phyloP scores from a whole-genome alignment of 2,888 invertebrate species.

The Epistrophe grossulariae region DNA sequence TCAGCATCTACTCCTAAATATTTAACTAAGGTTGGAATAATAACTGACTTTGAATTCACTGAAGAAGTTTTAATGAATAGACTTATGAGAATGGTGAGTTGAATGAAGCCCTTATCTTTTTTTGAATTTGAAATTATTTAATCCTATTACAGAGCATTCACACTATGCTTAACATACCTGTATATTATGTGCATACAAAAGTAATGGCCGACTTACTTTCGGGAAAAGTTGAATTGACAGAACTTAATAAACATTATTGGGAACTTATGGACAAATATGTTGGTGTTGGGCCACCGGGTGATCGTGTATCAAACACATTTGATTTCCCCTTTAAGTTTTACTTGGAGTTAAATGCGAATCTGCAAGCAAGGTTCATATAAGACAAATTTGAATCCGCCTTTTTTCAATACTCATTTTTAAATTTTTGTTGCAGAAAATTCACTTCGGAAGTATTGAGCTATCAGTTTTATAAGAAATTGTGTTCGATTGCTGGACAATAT shows the following conservation, averaged over 20 bases:
- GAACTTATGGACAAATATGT: constrained; percentile 86
- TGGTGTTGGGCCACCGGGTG: constrained; percentile 87
- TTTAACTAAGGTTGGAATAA: constrained; percentile 32
- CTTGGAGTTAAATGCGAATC: background rate
- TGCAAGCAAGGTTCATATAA: background rate
- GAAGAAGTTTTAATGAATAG: constrained; percentile 47
- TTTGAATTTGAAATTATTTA: background rate
- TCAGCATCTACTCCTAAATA: constrained; percentile 59
- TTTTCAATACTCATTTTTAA: background rate
- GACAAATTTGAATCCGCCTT: rapidly evolving
- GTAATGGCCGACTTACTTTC: constrained; percentile 89
- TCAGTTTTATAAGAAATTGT: constrained; percentile 30
- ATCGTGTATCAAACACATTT: constrained; percentile 81
- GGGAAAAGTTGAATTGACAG: constrained; percentile 85
- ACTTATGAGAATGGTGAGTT: constrained; percentile 52
- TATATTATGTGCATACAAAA: constrained; percentile 77
- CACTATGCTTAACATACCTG: background rate
- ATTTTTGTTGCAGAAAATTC: constrained; percentile 6
- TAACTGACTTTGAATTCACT: background rate
- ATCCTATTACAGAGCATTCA: background rate
- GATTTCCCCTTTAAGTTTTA: constrained; percentile 27
- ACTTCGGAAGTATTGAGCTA: constrained; percentile 25
- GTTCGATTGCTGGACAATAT: constrained; percentile 19
- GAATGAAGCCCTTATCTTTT: background rate
- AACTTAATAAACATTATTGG: constrained; percentile 89